Conservation (phyloP, 1,140 invertebrate species). For the Caligus rogercresseyi region DNA sequence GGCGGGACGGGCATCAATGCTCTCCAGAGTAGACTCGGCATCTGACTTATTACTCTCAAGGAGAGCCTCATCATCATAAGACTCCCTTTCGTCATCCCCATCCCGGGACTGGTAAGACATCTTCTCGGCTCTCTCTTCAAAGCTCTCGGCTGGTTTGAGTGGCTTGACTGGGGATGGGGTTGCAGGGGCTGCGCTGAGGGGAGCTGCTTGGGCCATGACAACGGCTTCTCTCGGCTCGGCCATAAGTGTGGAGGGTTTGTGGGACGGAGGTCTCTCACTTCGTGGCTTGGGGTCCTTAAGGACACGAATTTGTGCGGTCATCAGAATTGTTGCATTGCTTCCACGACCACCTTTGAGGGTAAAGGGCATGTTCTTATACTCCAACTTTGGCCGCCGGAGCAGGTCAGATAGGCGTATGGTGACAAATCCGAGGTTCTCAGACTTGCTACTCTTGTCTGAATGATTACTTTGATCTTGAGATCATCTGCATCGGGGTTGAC, state of each 20-base stretch:
- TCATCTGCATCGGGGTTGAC: conserved; percentile 69
- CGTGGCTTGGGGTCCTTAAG: neutral
- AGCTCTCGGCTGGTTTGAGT: too few species aligned
- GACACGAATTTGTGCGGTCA: conserved; percentile 5
- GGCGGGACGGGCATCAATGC: neutral
- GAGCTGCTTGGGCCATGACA: neutral
- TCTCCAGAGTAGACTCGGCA: neutral
- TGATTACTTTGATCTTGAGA: conserved; percentile 23
- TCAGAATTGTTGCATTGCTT: neutral
- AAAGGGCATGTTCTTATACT: conserved; percentile 12
- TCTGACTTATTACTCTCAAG: neutral
- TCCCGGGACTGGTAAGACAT: neutral
- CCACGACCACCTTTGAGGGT: conserved; percentile 1
- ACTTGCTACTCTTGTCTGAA: conserved; percentile 21
- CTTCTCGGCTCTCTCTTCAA: too few species aligned
- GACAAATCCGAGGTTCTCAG: neutral
- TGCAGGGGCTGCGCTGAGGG: neutral
- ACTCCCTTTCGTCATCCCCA: neutral
- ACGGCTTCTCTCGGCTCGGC: neutral
- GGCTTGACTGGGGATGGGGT: neutral
- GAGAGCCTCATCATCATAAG: neutral
- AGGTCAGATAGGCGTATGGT: conserved; percentile 12
- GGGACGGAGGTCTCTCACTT: neutral
- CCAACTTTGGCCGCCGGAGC: conserved; percentile 20
- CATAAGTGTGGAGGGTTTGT: neutral